Percentiles rank a stretch among this genome's conserved stretches.
phyloP scores from a whole-genome alignment of 1,140 invertebrate species.

The Procambarus clarkii region DNA sequence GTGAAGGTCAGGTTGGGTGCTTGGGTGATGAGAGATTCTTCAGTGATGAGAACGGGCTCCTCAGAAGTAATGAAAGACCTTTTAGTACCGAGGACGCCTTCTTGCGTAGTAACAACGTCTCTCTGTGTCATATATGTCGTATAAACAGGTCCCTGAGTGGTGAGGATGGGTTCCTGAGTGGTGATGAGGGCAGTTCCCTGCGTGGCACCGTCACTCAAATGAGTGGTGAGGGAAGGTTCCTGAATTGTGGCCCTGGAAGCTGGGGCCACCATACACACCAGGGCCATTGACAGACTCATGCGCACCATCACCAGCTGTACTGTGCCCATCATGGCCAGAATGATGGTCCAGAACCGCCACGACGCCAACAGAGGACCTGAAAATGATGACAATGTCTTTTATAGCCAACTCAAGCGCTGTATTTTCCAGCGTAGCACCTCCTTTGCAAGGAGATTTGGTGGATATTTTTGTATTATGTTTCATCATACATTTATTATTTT shows the following conservation, averaged over 20 bases:
- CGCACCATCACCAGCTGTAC: conserved; percentile 39
- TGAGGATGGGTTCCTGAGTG: not conserved
- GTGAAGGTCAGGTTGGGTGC: no score
- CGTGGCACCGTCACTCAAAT: not conserved
- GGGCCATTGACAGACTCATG: conserved; percentile 42
- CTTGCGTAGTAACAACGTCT: no score
- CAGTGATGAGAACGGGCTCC: no score
- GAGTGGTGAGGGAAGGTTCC: not conserved
- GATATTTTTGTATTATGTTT: no score
- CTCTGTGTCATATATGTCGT: no score
- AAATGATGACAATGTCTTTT: not conserved
- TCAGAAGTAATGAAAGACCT: no score
- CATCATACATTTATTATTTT: no score
- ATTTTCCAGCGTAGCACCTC: not conserved
- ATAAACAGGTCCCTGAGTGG: not conserved
- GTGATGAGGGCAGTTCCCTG: not conserved
- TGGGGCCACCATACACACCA: conserved; percentile 31
- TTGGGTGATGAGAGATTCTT: no score
- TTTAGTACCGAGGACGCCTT: no score
- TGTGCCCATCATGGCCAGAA: conserved; percentile 22
- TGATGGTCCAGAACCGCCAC: conserved; percentile 44
- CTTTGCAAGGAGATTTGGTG: no score
- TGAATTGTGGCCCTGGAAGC: not conserved
- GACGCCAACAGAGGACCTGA: conserved; percentile 33
- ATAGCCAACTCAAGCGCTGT: not conserved